A percentile compares a stretch with the other conserved stretches of the same genome.
These are phyloP conservation scores for Campopleginae sp. DNA, from an alignment of 2,888 invertebrate genomes.

Conservation along the genomic window DNA sequence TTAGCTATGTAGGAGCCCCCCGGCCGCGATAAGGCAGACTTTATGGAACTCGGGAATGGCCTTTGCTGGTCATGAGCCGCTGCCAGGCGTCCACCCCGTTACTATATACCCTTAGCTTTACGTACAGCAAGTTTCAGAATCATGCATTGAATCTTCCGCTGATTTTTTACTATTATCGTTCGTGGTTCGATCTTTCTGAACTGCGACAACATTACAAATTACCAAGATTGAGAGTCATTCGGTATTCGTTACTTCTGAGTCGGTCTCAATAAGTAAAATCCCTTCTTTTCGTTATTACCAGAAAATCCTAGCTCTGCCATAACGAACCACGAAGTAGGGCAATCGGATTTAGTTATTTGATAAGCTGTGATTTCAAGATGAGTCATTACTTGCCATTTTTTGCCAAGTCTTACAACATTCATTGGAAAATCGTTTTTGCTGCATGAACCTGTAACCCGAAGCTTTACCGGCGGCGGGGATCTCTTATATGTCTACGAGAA, in stretches of 20 bases:
- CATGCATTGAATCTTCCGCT: not conserved
- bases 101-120: slow-evolving; percentile 13
- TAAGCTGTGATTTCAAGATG: not conserved
- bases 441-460: slow-evolving; percentile 8
- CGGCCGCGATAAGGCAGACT: slow-evolving; percentile 68
- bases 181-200: not conserved
- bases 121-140: slow-evolving; percentile 33
- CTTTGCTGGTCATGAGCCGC: slow-evolving; percentile 51
- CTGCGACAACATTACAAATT: not conserved
- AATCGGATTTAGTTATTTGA: not conserved
- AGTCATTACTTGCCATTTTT: not conserved
- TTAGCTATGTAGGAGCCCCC: slow-evolving; percentile 30
- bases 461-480: not conserved
- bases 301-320: not conserved
- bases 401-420: no score
- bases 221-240: not conserved
- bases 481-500: slow-evolving; percentile 31
- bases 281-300: not conserved
- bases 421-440: not conserved
- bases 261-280: not conserved
- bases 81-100: slow-evolving; percentile 33
- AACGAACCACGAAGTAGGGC: no score
- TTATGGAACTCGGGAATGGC: slow-evolving; percentile 67
- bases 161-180: not conserved
- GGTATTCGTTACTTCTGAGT: not conserved